phyloP scores from a whole-genome alignment of 2,797 vertebrate species.

The Sebastes vulpes region DNA sequence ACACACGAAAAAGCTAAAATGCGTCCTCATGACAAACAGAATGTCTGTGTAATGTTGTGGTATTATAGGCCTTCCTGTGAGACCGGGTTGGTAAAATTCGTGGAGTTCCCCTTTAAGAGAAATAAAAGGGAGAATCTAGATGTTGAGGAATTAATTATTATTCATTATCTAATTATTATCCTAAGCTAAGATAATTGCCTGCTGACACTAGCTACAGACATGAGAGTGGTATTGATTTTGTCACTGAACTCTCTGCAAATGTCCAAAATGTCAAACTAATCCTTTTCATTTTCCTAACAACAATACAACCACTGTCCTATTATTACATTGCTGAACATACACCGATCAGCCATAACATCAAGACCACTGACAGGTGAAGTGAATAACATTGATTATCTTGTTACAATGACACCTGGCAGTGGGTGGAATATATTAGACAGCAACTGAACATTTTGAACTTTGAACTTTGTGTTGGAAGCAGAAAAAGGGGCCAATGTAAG shows the following conservation, averaged over 20 bases:
- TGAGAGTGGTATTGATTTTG: background rate
- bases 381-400: too few relatives aligned
- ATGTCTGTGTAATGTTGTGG: too few relatives aligned
- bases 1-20: too few relatives aligned
- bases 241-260: background rate
- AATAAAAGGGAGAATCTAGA: background rate
- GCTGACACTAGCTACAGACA: background rate
- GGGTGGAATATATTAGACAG: too few relatives aligned
- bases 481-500: too few relatives aligned
- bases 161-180: background rate
- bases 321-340: background rate
- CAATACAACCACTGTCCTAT: background rate
- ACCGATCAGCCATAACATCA: too few relatives aligned
- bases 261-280: background rate
- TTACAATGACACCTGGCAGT: too few relatives aligned
- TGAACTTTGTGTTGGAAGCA: too few relatives aligned
- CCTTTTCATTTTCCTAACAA: background rate
- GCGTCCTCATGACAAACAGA: too few relatives aligned
- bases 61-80: too few relatives aligned
- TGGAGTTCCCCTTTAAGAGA: background rate
- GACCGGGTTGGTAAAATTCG: background rate
- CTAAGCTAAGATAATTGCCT: background rate
- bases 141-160: background rate
- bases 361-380: too few relatives aligned
- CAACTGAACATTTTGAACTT: too few relatives aligned